phyloP scores from a whole-genome alignment of 2,113 vertebrate species.

The Alexandromys fortis region DNA sequence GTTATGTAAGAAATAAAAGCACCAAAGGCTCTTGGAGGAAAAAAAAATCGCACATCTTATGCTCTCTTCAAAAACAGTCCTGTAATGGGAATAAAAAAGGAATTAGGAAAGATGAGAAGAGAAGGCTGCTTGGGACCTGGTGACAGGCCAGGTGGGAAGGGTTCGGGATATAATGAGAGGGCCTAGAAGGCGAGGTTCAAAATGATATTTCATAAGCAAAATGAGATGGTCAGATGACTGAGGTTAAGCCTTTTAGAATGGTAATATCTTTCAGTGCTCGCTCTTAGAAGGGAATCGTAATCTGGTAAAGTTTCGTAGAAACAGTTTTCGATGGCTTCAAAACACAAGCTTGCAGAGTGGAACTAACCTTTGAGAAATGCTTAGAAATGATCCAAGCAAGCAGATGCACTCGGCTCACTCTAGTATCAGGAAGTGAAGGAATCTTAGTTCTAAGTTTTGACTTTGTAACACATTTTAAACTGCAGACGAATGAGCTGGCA shows the following conservation, averaged over 20 bases:
- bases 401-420: slow-evolving; percentile 73
- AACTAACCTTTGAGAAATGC: slow-evolving; percentile 80
- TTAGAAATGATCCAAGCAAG: slow-evolving; percentile 77
- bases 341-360: slow-evolving; percentile 69
- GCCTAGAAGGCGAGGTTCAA: neutral
- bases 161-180: neutral
- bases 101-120: neutral
- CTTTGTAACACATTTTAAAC: slow-evolving; percentile 80
- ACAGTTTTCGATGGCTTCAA: slow-evolving; percentile 57
- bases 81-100: neutral
- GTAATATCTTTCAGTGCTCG: neutral
- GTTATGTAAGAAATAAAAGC: slow-evolving; percentile 22
- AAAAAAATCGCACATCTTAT: neutral
- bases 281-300: slow-evolving; percentile 49
- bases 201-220: slow-evolving; percentile 47
- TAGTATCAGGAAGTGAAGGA: slow-evolving; percentile 79
- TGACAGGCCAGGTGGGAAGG: neutral
- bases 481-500: slow-evolving; percentile 79
- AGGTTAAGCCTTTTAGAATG: neutral
- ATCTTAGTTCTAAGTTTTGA: slow-evolving; percentile 78
- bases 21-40: neutral
- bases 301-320: slow-evolving; percentile 58
- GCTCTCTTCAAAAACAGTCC: neutral
- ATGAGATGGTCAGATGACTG: slow-evolving; percentile 11
- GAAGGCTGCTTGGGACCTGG: neutral